Percentiles rank a stretch among this genome's conserved stretches.
Conservation (phyloP, 2,113 vertebrate species). For the Rhinolophus ferrumequinum region DNA sequence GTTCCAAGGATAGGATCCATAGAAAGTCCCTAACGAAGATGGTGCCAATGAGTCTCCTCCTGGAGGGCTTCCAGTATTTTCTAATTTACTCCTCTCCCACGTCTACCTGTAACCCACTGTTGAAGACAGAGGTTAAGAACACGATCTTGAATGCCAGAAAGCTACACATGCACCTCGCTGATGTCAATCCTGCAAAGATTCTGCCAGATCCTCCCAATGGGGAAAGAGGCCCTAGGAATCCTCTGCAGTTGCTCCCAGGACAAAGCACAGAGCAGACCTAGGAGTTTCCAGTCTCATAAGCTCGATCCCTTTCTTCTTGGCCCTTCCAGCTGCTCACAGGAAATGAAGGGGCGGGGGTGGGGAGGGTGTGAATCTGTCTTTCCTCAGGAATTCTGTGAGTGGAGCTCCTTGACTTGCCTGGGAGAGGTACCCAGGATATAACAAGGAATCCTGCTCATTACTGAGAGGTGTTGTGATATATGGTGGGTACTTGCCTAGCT, state of each 20-base stretch:
- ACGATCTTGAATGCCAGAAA: not conserved
- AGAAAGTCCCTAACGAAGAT: not conserved
- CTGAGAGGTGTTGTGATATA: not conserved
- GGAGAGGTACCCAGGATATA: not conserved
- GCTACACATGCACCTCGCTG: not conserved
- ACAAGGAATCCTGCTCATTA: not conserved
- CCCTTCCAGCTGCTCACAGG: not conserved
- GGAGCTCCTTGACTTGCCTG: not conserved
- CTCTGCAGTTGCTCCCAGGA: not conserved
- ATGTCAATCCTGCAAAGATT: not conserved
- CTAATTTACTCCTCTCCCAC: not conserved
- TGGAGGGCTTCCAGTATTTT: not conserved
- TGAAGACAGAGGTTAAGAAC: not conserved
- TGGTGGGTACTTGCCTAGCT: not conserved
- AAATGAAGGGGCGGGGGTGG: not conserved
- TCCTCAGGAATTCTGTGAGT: not conserved
- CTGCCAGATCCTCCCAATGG: not conserved
- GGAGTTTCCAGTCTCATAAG: not conserved
- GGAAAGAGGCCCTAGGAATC: not conserved
- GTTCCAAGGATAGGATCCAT: not conserved
- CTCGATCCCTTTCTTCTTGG: not conserved
- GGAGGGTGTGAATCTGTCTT: not conserved
- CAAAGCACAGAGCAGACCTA: not conserved
- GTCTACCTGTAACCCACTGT: not conserved
- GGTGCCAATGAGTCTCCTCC: not conserved